Conservation (phyloP, 2,797 vertebrate species). For the Luscinia megarhynchos region DNA sequence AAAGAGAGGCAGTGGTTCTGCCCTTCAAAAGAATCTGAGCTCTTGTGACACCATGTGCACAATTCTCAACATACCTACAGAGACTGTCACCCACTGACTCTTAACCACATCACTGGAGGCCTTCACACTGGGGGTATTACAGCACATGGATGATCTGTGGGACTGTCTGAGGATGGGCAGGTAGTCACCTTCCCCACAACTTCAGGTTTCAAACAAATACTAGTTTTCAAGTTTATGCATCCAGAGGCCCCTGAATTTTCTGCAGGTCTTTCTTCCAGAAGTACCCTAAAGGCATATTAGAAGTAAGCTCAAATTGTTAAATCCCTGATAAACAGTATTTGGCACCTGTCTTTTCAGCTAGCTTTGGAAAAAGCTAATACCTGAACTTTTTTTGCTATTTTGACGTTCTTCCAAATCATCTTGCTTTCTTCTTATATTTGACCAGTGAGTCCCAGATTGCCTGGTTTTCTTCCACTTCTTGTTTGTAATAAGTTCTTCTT, state of each 20-base stretch:
- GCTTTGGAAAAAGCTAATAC: not conserved
- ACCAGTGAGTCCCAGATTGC: not conserved
- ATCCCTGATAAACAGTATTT: not conserved
- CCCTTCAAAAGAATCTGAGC: not conserved
- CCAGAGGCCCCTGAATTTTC: not conserved
- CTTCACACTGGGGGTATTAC: rapidly evolving
- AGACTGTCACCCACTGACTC: not conserved
- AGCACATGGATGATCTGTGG: not conserved
- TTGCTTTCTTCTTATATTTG: not conserved
- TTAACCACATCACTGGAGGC: not conserved
- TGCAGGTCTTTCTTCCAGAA: not conserved
- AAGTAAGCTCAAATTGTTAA: not conserved
- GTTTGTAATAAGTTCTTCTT: not conserved
- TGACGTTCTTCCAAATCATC: not conserved
- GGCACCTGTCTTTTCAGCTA: not conserved
- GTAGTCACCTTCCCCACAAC: not conserved
- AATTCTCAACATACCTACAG: not conserved
- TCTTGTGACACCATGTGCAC: not conserved
- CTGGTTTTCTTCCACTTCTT: not conserved
- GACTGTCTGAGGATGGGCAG: not conserved
- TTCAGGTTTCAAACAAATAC: not conserved
- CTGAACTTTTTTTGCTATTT: not conserved
- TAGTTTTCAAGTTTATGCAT: not conserved
- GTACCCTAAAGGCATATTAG: not conserved
- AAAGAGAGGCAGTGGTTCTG: not conserved